Evolutionary conservation across 2,113 vertebrate species (phyloP).

Genomic region (Hoplias malabaricus): DNA sequence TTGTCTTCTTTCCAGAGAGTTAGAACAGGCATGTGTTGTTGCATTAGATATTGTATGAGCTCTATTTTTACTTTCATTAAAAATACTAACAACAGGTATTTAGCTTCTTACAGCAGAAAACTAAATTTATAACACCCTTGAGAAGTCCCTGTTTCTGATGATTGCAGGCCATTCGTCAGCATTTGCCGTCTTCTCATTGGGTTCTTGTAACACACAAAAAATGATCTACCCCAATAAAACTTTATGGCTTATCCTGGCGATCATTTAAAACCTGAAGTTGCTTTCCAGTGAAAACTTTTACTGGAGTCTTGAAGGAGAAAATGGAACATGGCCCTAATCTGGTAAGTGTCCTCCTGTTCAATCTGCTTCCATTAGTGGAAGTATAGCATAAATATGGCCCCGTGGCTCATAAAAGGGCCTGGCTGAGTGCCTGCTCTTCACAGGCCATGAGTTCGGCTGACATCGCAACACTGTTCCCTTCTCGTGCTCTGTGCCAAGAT

Average conservation of each 20-base stretch:
- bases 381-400: conserved; percentile 54
- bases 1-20: too few species aligned
- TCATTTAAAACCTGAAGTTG: conserved; percentile 38
- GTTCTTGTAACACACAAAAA: not conserved
- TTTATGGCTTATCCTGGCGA: conserved; percentile 32
- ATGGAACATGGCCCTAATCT: conserved; percentile 41
- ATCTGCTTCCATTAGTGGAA: conserved; percentile 57
- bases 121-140: not conserved
- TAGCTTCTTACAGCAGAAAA: not conserved
- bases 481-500: conserved; percentile 43
- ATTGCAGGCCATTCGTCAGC: not conserved
- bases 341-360: conserved; percentile 51
- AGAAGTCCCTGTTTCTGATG: not conserved
- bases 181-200: not conserved
- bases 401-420: conserved; percentile 53
- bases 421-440: conserved; percentile 51
- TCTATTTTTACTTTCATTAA: too few species aligned
- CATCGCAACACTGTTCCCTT: conserved; percentile 36
- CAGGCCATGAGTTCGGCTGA: conserved; percentile 39
- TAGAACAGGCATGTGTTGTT: too few species aligned
- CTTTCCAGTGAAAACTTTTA: conserved; percentile 32
- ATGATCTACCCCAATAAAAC: not conserved
- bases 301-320: conserved; percentile 34
- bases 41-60: too few species aligned
- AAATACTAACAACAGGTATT: not conserved